Percentiles rank a stretch among this genome's conserved stretches.
Conservation (phyloP, 2,888 invertebrate genomes). For the Oscheius sp. region DNA sequence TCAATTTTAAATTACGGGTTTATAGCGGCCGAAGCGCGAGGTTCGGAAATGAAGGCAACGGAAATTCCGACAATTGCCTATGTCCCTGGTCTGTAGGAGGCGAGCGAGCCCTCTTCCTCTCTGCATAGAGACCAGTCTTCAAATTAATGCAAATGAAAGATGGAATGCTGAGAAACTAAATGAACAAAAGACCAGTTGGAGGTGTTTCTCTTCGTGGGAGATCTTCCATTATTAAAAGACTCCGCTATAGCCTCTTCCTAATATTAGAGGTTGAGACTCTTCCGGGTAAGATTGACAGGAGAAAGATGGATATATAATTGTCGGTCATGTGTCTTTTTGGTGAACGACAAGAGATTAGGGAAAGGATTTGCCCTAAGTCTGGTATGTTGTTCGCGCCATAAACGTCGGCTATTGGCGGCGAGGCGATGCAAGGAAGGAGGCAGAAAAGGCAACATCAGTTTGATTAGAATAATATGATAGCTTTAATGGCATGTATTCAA, state of each 20-base stretch:
- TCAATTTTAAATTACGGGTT: conserved; percentile 20
- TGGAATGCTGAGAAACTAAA: neutral
- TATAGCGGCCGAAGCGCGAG: conserved; percentile 7
- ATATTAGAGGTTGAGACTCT: no score
- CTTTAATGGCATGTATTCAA: neutral
- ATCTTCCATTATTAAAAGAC: conserved; percentile 10
- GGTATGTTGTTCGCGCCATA: conserved; percentile 26
- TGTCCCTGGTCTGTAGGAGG: neutral
- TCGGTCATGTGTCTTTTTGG: conserved; percentile 1
- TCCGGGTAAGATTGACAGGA: neutral
- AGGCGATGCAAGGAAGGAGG: neutral
- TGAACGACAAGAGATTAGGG: conserved; percentile 21
- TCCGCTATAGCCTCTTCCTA: no score
- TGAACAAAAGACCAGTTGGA: neutral
- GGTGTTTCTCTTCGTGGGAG: neutral
- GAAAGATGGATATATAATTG: neutral
- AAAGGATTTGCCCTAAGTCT: conserved; percentile 15
- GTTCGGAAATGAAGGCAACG: conserved; percentile 12
- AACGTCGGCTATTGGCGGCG: conserved; percentile 9
- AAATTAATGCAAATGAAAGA: neutral
- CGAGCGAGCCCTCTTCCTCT: no score
- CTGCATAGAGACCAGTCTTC: neutral
- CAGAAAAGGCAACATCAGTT: neutral
- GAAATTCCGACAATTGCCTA: conserved; percentile 14
- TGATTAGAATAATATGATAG: neutral